Conservation (phyloP, 2,888 invertebrate species). For the Alloplasta piceator region DNA sequence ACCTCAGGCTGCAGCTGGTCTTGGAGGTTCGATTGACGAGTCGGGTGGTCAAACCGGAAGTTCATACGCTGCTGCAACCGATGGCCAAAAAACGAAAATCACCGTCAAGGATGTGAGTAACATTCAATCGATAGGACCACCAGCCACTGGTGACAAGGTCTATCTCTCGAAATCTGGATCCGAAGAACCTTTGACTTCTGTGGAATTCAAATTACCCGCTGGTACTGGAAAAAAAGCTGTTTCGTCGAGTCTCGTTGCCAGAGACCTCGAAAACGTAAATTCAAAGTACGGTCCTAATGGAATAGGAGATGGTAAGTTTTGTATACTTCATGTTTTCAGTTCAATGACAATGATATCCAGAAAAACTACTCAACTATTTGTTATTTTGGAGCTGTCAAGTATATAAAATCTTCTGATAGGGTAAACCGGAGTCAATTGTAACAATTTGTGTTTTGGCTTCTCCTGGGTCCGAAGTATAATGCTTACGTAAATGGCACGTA, state of each 20-base stretch:
- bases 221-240: not conserved
- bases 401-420: too few relatives aligned
- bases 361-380: too few relatives aligned
- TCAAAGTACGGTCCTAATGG: constrained; percentile 38
- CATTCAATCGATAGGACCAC: constrained; percentile 69
- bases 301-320: constrained; percentile 31
- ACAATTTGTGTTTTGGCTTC: too few relatives aligned
- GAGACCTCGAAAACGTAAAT: constrained; percentile 23
- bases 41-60: constrained; percentile 63
- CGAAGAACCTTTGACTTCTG: constrained; percentile 37
- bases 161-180: constrained; percentile 37
- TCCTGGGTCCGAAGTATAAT: too few relatives aligned
- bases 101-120: constrained; percentile 63
- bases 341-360: too few relatives aligned
- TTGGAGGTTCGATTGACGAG: constrained; percentile 74
- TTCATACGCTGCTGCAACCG: constrained; percentile 16
- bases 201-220: constrained; percentile 53
- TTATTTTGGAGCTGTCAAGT: too few relatives aligned
- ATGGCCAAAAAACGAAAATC: constrained; percentile 38
- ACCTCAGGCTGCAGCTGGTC: constrained; percentile 75
- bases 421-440: too few relatives aligned
- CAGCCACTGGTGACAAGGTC: constrained; percentile 21
- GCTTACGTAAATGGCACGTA: too few relatives aligned
- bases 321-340: not conserved
- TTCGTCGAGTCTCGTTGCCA: constrained; percentile 30